These are phyloP conservation scores for Caracal caracal DNA, from an alignment of 2,113 vertebrate species.

Conservation along the genomic window DNA sequence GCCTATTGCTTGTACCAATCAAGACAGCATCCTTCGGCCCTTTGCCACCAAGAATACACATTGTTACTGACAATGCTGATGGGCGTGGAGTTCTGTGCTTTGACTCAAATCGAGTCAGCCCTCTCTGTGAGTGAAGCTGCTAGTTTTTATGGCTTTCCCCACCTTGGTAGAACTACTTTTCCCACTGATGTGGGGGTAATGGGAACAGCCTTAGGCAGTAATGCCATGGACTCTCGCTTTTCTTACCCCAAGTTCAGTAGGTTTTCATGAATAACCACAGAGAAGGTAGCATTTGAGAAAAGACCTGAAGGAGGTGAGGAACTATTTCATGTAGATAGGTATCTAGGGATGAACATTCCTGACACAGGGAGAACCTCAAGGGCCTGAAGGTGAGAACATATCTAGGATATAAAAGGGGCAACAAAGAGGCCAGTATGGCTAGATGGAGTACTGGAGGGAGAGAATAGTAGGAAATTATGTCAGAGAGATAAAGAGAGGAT, in stretches of 20 bases:
- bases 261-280: not conserved
- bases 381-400: not conserved
- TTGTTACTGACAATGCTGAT: not conserved
- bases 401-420: not conserved
- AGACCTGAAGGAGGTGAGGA: not conserved
- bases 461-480: not conserved
- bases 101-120: not conserved
- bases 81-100: not conserved
- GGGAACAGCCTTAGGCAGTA: not conserved
- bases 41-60: not conserved
- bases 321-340: not conserved
- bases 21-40: not conserved
- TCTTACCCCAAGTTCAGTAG: not conserved
- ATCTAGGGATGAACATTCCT: not conserved
- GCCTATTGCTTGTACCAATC: not conserved
- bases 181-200: not conserved
- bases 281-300: constrained; percentile 9
- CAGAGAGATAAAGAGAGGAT: not conserved
- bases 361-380: not conserved
- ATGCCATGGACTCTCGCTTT: not conserved
- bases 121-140: not conserved
- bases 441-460: not conserved
- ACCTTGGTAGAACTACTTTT: not conserved
- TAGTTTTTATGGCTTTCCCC: not conserved
- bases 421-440: not conserved